Base-by-base conservation (phyloP, 2,797 vertebrate genomes). In the Rhinoraja longicauda region DNA sequence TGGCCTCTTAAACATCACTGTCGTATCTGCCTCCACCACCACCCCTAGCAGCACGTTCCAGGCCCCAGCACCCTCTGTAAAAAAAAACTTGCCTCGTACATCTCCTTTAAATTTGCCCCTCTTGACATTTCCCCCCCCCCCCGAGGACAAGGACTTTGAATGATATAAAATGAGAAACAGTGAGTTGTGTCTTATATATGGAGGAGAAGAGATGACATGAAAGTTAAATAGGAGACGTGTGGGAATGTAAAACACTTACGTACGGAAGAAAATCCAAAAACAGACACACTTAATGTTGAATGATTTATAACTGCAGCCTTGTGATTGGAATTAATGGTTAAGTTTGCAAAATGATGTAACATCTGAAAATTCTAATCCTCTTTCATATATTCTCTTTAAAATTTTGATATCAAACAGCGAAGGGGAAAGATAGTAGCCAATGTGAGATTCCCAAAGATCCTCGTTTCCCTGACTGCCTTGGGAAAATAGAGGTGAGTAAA, bases 401-500 rank as follows among this genome's bases (percentile, higher is more conserved):
- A 64, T 67, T 15, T 88, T 67, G 59, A 36, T 19, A 9, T 32
- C 84, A 67, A 15, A 75, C 39, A 92, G 90, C 21, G 45, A 92
- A 29, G 24, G 90, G 90, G 72, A 92, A 92, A 45, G 90, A 92
- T 2, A 72, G 70, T 39, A 75, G 70, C 70, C 90, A 92, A 53
- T 92, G 90, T 75, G 90, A 92, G 39, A 13, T 92, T 75, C 90
- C 90, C 10, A 92, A 75, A 45, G 90, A 92, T 92, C 90, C 90
- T 0, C 67, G 26, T 73, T 92, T 92, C 39, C 90, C 90, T 53
- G 90, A 92, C 70, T 92, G 90, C 70, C 90, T 75, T 75, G 90
- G 90, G 10, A 92, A 92, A 32, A 53, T 92, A 53, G 90, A 92
- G 90, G 90, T 92, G 70, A 92, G 90, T 92, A 92, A 73, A 72